Conservation (phyloP, 2,113 vertebrate species). For the Scatophagus argus region DNA sequence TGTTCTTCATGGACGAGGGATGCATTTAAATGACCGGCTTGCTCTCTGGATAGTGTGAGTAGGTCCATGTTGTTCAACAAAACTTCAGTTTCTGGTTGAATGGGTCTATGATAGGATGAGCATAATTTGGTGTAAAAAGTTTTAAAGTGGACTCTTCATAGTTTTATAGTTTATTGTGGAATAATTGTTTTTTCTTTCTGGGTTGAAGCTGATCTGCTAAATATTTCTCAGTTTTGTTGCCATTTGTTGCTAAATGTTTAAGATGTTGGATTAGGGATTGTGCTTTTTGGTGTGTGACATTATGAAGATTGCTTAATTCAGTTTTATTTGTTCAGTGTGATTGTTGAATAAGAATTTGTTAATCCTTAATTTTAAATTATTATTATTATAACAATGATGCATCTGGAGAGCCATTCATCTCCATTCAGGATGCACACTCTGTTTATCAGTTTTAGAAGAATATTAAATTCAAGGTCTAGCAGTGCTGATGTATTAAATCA, state of each 20-base stretch:
- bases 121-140: not conserved
- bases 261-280: too few relatives aligned
- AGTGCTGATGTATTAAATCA: not conserved
- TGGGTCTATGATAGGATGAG: not conserved
- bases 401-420: not conserved
- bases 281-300: too few relatives aligned
- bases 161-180: too few relatives aligned
- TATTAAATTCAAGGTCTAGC: not conserved
- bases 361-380: too few relatives aligned
- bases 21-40: not conserved
- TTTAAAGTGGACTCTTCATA: not conserved
- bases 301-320: too few relatives aligned
- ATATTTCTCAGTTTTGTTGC: too few relatives aligned
- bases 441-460: slow-evolving; percentile 1
- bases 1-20: not conserved
- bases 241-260: not conserved
- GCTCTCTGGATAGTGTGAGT: not conserved
- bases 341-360: too few relatives aligned
- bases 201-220: too few relatives aligned
- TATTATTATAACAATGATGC: not conserved
- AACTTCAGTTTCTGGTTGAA: not conserved
- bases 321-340: too few relatives aligned
- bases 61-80: not conserved
- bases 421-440: not conserved
- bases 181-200: too few relatives aligned